A percentile compares a stretch with the other conserved stretches of the same genome.
These are phyloP conservation scores for Aix galericulata DNA, from an alignment of 2,113 vertebrate species.

Conservation along the genomic window DNA sequence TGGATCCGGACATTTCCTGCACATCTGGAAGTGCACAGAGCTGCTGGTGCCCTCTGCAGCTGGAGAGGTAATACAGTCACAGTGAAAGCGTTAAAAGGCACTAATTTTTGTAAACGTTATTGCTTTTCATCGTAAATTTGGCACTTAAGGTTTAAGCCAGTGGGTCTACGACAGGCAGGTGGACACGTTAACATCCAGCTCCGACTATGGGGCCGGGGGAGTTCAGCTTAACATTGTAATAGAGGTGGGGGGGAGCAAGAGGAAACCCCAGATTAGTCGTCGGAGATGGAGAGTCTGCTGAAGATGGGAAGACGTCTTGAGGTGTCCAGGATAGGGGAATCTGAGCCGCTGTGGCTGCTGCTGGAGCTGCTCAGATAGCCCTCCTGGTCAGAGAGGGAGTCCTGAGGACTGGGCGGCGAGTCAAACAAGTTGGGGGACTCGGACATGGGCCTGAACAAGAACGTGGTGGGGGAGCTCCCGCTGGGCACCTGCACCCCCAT, in stretches of 20 bases:
- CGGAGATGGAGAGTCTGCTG: constrained; percentile 98
- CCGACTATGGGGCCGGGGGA: not conserved
- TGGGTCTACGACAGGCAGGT: constrained; percentile 69
- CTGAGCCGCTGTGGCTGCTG: constrained; percentile 95
- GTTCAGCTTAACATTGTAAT: constrained; percentile 78
- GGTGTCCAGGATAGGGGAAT: constrained; percentile 94
- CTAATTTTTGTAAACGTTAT: constrained; percentile 87
- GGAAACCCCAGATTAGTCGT: constrained; percentile 86
- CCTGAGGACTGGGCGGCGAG: constrained; percentile 91
- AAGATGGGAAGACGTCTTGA: constrained; percentile 97
- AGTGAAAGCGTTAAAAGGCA: constrained; percentile 85
- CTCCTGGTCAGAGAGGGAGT: constrained; percentile 97
- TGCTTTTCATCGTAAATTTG: constrained; percentile 83
- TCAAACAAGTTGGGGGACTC: constrained; percentile 94
- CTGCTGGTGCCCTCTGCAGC: constrained; percentile 85
- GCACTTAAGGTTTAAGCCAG: constrained; percentile 82
- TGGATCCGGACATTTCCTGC: constrained; percentile 72
- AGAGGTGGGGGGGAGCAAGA: constrained; percentile 4
- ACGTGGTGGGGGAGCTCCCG: constrained; percentile 85
- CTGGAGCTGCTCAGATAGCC: constrained; percentile 98
- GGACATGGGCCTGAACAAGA: constrained; percentile 92
- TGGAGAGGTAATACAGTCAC: constrained; percentile 86
- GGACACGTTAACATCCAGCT: constrained; percentile 69
- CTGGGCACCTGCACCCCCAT: constrained; percentile 84
- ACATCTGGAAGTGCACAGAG: constrained; percentile 77